Base-by-base conservation (phyloP, 2,113 vertebrate genomes). In the Leptosomus discolor region DNA sequence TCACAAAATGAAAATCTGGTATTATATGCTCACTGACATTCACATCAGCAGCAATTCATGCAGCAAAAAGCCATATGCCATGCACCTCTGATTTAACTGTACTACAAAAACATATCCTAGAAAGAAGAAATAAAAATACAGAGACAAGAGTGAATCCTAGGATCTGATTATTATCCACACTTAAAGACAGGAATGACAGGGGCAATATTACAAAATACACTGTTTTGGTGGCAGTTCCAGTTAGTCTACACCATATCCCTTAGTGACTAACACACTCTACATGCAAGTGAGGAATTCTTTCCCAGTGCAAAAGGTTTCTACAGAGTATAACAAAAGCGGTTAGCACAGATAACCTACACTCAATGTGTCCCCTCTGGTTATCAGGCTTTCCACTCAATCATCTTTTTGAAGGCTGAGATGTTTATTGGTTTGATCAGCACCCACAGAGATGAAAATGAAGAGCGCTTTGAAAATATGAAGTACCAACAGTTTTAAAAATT, bases 41-140 rank as follows among this genome's bases (percentile, higher is more conserved):
- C 97, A 95, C 95, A 98, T 98, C 96, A 85, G 95, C 81, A 96
- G 96, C 97, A 98, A 97, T 93, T 98, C 98, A 98, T 95, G 98
- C 96, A 87, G 96, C 95, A 97, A 98, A 98, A 98, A 94, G 90
- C 98, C 98, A 98, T 98, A 97, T 98, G 98, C 96, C 96, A 68
- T 22, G 67, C 84, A 97, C 97, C 86, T 96, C 81, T 73, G 87
- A 96, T 94, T 96, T 94, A 92, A 97, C 90, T 90, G 83, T 91
- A 95, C 88, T 86, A 96, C 17, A 56, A 94, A 92, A 92, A 94
- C 16, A 67, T 39, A 91, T 37, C 91, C 75, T 90, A 41, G 85
- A 96, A 92, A 90, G 88, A 92, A 89, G 78, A 96, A 97, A 97
- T 91, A 87, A 88, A 94, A 96, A 94, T 56, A 64, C 2, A 34